Conservation (phyloP, 1,140 invertebrate genomes). For the Scylla paramamosain region DNA sequence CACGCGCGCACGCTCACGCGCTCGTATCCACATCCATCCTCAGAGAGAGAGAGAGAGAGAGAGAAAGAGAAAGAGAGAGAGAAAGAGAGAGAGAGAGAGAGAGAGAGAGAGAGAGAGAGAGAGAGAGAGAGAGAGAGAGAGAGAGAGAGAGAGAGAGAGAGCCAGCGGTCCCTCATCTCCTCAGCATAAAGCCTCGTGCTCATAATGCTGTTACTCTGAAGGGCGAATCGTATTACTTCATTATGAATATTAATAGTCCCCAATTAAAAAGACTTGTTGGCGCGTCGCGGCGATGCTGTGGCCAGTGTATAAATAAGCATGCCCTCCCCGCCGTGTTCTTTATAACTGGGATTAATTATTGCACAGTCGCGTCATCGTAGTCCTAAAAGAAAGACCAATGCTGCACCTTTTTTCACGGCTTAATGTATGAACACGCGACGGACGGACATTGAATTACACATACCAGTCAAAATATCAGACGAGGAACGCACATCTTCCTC, state of each 20-base stretch:
- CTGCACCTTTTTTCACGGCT: neutral
- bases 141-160: neutral
- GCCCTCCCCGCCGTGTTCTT: neutral
- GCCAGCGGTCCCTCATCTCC: neutral
- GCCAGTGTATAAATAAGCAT: neutral
- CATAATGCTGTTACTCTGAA: neutral
- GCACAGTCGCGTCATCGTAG: neutral
- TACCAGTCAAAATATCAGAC: neutral
- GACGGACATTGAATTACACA: neutral
- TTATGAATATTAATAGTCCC: neutral
- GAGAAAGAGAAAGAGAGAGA: no score
- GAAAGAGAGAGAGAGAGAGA: no score
- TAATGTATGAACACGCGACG: neutral
- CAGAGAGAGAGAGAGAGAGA: no score
- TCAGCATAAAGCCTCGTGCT: neutral
- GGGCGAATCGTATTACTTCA: constrained; percentile 11
- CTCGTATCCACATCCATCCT: neutral
- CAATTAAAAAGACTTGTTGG: neutral
- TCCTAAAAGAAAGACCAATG: neutral
- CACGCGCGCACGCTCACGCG: neutral
- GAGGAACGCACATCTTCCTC: neutral
- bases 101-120: no score
- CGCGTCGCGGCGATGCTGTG: neutral
- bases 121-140: no score
- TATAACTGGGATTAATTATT: constrained; percentile 5